Evolutionary conservation across 2,888 invertebrate genomes (phyloP), one percentile per base, ranked within the genome.

Genomic region (Megalurothrips usitatus): DNA sequence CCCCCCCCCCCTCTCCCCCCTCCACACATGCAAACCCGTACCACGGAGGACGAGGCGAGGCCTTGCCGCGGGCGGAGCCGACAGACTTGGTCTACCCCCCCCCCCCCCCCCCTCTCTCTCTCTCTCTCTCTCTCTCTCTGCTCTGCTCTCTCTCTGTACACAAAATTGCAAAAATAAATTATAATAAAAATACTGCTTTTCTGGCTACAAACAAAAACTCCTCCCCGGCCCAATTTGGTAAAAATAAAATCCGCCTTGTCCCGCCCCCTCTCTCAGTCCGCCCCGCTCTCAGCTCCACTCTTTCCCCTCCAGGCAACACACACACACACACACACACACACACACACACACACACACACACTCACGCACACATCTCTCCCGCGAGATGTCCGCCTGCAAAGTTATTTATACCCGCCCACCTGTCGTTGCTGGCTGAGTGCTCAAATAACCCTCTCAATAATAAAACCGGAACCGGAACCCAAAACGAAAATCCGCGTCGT

Each of bases 11-110:
- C 68, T 75, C 68, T 11, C 14, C 14, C 63, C 9, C 9, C 63
- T 63, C 63, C 68, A 17, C 68, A 43, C 34, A 43, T 43, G 34
- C 34, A 43, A 43, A 43, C 34, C 34, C 34, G 34, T 6, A 43
- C 6, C 34, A 6, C 34, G 34, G 68, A 75, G 68, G 68, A 75
- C 68, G 68, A 75, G 23, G 68, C 26, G 68, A 75, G 68, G 68
- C 68, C 68, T 75, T 75, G 68, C 68, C 68, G 68, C 68, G 68
- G 68, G 68, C 68, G 68, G 14, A 19, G 58, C 58, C 58, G 58
- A 19, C 58, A 4, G 34, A 43, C 34, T 43, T 43, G 34, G 6
- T 6, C 6, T 17, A 11, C 17, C 19, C 19, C 58, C 58, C 58
- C 58, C 58, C 17, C 58, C 11, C 17, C 14, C 58, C 58, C 58